Evolutionary conservation across 1,140 invertebrate species (phyloP), one percentile per base, ranked within the genome.

Genomic region (Diachasmimorpha longicaudata): DNA sequence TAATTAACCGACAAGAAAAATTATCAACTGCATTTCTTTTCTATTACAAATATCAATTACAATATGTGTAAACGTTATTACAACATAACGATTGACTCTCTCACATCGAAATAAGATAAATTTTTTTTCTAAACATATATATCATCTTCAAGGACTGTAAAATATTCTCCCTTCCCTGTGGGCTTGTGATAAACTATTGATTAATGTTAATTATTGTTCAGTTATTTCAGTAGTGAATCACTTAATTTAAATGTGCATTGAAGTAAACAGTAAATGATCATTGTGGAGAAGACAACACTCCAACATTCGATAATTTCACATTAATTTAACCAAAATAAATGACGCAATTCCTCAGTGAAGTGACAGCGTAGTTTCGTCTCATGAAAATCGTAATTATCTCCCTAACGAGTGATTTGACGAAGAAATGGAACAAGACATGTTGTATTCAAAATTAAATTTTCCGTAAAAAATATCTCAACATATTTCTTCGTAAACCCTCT

Each of bases 31-130:
- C 48, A 63, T 25, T 13, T 25, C 5, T 25, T 25, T 19, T 25
- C 23, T 63, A 23, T 63, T 63, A 63, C 19, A 63, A 63, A 14
- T 63, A 63, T 23, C 58, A 25, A 63, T 63, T 23, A 63, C 11
- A 23, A 44, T 74, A 44, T 23, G n/a, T 21, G 14, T 46, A 36
- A 74, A 68, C 72, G 72, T 74, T 74, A 74, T 74, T 74, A 74
- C 44, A 74, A 74, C 72, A 74, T 74, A 74, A 74, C 72, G 72
- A 74, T 52, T 52, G 48, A 52, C 48, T 52, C 9, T 9, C 44
- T 19, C 39, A 42, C 39, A 13, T 42, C n/a, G 48, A 52, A 52
- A 19, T 52, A 52, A 6, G 16, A 52, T 52, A 52, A 52, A 52
- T 19, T 19, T 52, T 52, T 42, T 2, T n/a, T 52, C 48, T 52